These are phyloP conservation scores for Mohoua ochrocephala DNA, from an alignment of 2,113 vertebrate genomes.

Conservation along the genomic window DNA sequence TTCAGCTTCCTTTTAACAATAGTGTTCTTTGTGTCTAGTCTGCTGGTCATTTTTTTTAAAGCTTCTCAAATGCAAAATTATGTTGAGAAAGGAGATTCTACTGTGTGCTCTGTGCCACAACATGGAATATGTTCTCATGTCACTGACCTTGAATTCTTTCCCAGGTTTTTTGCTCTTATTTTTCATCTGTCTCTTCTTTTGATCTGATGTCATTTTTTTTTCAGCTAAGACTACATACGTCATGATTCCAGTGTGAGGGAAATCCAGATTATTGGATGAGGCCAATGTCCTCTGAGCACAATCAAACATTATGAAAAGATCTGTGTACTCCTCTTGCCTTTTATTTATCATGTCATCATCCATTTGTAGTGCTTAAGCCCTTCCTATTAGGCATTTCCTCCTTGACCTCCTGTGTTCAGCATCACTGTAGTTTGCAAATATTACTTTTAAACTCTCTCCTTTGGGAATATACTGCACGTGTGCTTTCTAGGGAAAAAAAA, in stretches of 20 bases:
- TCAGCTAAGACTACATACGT: not conserved
- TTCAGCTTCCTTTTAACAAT: not conserved
- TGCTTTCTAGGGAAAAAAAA: not conserved
- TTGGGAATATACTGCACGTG: not conserved
- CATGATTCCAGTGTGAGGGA: not conserved
- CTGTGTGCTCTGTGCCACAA: not conserved
- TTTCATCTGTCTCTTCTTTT: conserved; percentile 3
- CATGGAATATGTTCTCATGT: not conserved
- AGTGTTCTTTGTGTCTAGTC: not conserved
- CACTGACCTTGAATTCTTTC: not conserved
- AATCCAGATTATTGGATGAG: not conserved
- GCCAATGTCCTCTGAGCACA: not conserved
- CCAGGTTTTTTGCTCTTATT: not conserved
- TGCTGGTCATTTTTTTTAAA: not conserved
- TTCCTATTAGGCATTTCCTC: not conserved
- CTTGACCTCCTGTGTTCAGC: not conserved
- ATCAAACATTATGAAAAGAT: not conserved
- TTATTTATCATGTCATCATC: not conserved
- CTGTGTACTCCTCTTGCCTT: not conserved
- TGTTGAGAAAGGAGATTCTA: not conserved
- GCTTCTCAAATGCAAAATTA: not conserved
- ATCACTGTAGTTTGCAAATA: not conserved
- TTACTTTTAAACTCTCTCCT: not conserved
- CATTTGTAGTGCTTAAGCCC: not conserved
- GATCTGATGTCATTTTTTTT: not conserved